A percentile compares a stretch with the other conserved stretches of the same genome.
Conservation (phyloP, 2,113 vertebrate genomes). For the Hemicordylus capensis region DNA sequence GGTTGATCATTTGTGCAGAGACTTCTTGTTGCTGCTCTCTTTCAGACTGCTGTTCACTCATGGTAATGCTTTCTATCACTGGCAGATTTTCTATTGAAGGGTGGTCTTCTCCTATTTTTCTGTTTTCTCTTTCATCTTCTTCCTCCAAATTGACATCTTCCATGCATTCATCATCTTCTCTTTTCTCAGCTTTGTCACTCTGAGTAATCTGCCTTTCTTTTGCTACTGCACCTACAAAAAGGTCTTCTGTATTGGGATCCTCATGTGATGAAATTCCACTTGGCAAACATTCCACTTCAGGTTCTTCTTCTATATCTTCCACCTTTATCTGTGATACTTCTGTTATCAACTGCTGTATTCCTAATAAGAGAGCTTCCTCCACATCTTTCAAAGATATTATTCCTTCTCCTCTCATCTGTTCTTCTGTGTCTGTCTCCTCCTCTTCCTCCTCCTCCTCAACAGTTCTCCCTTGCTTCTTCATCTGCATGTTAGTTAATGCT, state of each 20-base stretch:
- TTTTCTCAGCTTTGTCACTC: accelerated
- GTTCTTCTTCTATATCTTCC: accelerated
- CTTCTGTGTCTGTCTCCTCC: not conserved
- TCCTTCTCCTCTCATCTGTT: not conserved
- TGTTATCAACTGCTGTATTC: accelerated
- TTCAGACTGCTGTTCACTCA: not conserved
- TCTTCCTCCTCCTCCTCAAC: conserved; percentile 1
- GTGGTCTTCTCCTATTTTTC: accelerated
- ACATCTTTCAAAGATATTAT: not conserved
- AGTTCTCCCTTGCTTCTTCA: not conserved
- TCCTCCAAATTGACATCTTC: accelerated
- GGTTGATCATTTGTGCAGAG: not conserved
- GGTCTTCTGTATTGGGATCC: not conserved
- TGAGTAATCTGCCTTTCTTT: not conserved
- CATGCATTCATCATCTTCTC: accelerated
- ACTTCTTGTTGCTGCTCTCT: not conserved
- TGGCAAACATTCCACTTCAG: accelerated
- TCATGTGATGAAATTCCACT: not conserved
- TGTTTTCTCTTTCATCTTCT: accelerated
- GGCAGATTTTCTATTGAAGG: accelerated
- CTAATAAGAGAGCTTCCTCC: not conserved
- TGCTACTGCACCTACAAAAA: not conserved
- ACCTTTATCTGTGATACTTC: accelerated
- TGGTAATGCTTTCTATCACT: accelerated
- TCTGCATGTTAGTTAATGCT: not conserved